phyloP scores from a whole-genome alignment of 2,113 vertebrate species.

The Sturnus vulgaris region DNA sequence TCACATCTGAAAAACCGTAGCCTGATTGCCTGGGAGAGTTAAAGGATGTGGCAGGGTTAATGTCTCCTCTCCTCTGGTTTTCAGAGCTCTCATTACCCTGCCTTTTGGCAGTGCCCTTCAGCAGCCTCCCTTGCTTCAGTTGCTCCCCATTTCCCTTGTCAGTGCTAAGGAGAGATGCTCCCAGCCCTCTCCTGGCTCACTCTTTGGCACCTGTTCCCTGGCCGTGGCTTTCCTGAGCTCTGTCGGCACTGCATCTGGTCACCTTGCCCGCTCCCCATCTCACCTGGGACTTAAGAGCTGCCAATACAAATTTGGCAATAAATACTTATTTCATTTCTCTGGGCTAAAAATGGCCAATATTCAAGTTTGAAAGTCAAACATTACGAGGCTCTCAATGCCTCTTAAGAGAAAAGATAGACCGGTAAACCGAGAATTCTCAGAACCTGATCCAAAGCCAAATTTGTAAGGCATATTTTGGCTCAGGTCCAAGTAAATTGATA shows the following conservation, averaged over 20 bases:
- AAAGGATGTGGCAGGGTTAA: neutral
- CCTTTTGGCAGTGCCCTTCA: neutral
- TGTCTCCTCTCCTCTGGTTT: neutral
- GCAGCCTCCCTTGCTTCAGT: neutral
- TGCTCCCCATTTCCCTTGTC: neutral
- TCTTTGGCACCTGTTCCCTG: neutral
- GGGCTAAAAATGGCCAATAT: slow-evolving; percentile 42
- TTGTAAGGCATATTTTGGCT: neutral
- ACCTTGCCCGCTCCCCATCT: neutral
- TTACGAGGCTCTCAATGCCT: neutral
- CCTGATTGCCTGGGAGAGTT: neutral
- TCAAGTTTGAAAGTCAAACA: slow-evolving; percentile 62
- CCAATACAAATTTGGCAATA: slow-evolving; percentile 63
- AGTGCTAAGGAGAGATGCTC: neutral
- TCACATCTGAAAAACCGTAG: neutral
- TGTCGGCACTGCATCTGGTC: neutral
- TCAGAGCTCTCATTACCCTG: neutral
- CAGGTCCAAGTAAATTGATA: neutral
- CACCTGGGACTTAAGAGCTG: slow-evolving; percentile 23
- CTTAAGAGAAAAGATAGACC: neutral
- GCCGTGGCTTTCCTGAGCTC: neutral
- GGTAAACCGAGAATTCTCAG: neutral
- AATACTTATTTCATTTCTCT: slow-evolving; percentile 14
- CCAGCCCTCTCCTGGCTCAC: neutral
- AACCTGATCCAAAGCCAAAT: neutral